These are phyloP conservation scores for Prunella fulvescens DNA, from an alignment of 2,113 vertebrate species.

Conservation along the genomic window DNA sequence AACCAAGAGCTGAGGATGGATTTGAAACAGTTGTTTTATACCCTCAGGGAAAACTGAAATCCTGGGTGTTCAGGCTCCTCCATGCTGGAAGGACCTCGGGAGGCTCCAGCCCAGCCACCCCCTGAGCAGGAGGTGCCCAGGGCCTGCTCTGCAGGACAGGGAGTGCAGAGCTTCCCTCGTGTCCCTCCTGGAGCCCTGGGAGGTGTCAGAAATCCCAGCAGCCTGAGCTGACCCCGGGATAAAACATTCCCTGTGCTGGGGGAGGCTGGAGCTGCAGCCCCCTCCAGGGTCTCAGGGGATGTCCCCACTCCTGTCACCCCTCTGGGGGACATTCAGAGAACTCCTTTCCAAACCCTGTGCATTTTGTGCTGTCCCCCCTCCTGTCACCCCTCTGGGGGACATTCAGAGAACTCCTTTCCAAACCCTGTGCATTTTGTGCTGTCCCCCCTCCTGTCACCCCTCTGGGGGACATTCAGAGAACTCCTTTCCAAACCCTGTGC, in stretches of 20 bases:
- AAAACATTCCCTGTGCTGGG: neutral
- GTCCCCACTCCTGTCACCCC: neutral
- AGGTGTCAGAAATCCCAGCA: neutral
- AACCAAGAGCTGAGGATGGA: neutral
- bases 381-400: neutral
- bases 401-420: neutral
- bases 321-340: neutral
- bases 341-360: neutral
- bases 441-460: neutral
- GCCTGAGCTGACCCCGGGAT: neutral
- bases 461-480: neutral
- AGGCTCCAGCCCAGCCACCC: neutral
- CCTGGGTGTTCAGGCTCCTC: neutral
- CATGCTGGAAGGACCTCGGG: fast-evolving
- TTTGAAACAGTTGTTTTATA: neutral
- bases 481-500: neutral
- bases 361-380: neutral
- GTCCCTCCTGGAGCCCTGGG: neutral
- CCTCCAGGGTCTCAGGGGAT: neutral
- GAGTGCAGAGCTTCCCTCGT: neutral
- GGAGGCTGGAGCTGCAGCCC: neutral
- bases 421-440: neutral
- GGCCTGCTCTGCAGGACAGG: neutral
- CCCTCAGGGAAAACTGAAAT: fast-evolving
- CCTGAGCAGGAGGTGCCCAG: neutral